Evolutionary conservation across 2,797 vertebrate species (phyloP).

Genomic region (Glossophaga mutica): DNA sequence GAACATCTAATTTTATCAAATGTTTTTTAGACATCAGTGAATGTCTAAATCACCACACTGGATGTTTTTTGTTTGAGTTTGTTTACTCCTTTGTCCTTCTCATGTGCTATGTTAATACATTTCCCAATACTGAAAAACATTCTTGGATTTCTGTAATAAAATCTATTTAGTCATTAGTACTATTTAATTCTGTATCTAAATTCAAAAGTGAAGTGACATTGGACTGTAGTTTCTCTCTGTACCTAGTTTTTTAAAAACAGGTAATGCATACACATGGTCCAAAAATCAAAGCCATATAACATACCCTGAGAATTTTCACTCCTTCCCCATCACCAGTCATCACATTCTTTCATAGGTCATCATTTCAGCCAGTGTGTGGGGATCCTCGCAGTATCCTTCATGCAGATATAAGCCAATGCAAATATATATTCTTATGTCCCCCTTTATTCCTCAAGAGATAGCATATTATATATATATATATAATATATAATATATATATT

Average conservation of each 20-base stretch:
- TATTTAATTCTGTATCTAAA: neutral
- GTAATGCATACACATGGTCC: neutral
- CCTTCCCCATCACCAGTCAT: neutral
- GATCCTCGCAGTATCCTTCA: neutral
- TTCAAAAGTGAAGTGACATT: neutral
- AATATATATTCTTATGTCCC: neutral
- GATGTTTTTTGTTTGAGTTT: neutral
- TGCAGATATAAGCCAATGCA: neutral
- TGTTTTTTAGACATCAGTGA: neutral
- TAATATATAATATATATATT: too few relatives aligned
- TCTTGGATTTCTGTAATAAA: neutral
- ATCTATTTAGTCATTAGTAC: neutral
- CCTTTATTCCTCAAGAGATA: neutral
- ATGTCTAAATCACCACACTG: neutral
- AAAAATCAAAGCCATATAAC: neutral
- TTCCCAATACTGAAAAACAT: neutral
- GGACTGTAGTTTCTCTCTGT: neutral
- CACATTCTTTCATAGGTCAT: neutral
- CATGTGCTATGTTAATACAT: neutral
- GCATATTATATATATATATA: neutral
- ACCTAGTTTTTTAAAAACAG: neutral
- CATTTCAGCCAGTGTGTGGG: neutral
- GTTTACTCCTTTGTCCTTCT: neutral
- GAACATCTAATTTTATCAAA: conserved; percentile 14
- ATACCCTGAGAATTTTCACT: neutral